These are phyloP conservation scores for Odocoileus hemionus DNA, from an alignment of 2,113 vertebrate species.

Conservation along the genomic window DNA sequence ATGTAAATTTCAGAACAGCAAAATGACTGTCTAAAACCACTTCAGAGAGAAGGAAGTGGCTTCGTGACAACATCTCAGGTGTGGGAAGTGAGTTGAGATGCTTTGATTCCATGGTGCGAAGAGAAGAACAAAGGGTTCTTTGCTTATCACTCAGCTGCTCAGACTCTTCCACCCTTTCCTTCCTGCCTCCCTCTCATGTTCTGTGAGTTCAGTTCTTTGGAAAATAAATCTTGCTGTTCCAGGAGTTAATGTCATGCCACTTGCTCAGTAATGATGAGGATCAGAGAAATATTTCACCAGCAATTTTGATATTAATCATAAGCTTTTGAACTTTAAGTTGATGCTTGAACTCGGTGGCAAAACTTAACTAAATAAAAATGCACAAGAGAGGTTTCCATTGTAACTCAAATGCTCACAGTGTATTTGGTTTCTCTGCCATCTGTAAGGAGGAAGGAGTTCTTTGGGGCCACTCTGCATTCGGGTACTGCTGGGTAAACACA, in stretches of 20 bases:
- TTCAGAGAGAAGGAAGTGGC: slow-evolving; percentile 48
- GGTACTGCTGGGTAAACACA: background rate
- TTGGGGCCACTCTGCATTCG: background rate
- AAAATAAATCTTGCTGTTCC: slow-evolving; percentile 13
- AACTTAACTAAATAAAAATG: slow-evolving; percentile 33
- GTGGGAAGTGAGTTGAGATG: slow-evolving; percentile 27
- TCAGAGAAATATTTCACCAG: slow-evolving; percentile 21
- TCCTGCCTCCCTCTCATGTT: background rate
- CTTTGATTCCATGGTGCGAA: background rate
- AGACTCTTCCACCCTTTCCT: background rate
- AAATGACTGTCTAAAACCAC: slow-evolving; percentile 41
- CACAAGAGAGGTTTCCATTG: background rate
- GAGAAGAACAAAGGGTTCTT: slow-evolving; percentile 17
- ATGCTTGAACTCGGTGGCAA: slow-evolving; percentile 16
- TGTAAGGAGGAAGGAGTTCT: background rate
- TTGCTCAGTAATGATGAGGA: background rate
- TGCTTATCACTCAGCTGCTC: slow-evolving; percentile 6
- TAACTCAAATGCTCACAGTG: background rate
- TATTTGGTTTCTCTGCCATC: background rate
- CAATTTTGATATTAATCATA: slow-evolving; percentile 47
- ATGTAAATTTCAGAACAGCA: slow-evolving; percentile 36
- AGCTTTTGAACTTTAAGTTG: slow-evolving; percentile 38
- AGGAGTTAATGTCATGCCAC: background rate
- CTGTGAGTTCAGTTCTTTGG: background rate
- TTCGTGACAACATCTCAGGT: slow-evolving; percentile 49